Conservation (phyloP, 2,888 invertebrate genomes). For the Tenthredo livida region DNA sequence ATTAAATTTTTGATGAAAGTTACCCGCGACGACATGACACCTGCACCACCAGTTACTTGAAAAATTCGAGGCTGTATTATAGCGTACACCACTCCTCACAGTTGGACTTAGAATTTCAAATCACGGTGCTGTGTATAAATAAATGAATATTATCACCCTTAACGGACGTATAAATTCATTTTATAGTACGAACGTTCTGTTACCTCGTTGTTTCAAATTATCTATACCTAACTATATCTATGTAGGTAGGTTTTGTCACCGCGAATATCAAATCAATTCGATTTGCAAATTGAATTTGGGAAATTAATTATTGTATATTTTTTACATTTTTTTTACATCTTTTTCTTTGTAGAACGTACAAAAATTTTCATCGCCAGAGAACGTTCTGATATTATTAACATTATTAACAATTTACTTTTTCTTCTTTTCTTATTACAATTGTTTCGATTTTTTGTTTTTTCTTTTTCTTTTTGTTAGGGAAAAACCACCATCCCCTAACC, state of each 20-base stretch:
- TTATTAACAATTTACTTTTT: neutral
- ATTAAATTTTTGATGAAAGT: neutral
- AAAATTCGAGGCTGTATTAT: neutral
- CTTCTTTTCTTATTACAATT: neutral
- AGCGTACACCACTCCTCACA: neutral
- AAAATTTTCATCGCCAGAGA: neutral
- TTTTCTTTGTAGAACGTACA: neutral
- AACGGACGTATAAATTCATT: conserved; percentile 5
- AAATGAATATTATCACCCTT: neutral
- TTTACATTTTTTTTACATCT: neutral
- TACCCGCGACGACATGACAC: neutral
- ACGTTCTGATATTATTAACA: conserved; percentile 3
- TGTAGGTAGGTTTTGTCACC: neutral
- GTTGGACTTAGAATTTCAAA: neutral
- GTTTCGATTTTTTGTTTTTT: neutral
- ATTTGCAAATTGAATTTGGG: neutral
- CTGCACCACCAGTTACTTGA: neutral
- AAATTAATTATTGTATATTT: too few relatives aligned
- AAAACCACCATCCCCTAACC: neutral
- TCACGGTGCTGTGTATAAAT: neutral
- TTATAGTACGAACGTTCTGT: neutral
- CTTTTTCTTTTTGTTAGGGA: neutral
- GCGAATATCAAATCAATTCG: neutral
- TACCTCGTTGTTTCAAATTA: neutral
- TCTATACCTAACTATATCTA: neutral